Evolutionary conservation across 2,888 invertebrate genomes (phyloP), one percentile per base, ranked within the genome.

Genomic region (Lacanobia oleracea): DNA sequence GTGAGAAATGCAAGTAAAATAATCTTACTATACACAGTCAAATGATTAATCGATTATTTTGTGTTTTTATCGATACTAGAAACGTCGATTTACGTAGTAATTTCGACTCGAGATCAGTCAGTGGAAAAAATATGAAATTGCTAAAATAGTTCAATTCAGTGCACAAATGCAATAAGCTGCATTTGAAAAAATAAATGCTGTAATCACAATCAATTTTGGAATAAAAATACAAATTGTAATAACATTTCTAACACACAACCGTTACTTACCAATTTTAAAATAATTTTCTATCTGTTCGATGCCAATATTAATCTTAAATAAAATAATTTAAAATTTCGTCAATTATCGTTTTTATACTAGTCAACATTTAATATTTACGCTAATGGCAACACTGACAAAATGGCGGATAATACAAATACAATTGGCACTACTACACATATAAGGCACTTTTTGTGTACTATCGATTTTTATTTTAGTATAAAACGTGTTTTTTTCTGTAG

Each of bases 321-420:
- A 45, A 74, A 64, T 51, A 61, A 70, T 69, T 69, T 54, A 18
- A 40, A 33, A 50, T 63, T 37, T 8, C 40, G 7, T 53, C 33
- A 57, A 37, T 33, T n/a, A 57, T 6, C 9, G 45, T 56, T 75
- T 66, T 81, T 64, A 59, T 21, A 68, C 67, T 75, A 80, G 60
- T 73, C 71, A 83, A 83, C 80, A 66, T 77, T 80, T 62, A 65
- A 80, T 63, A 78, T 82, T 80, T 74, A 82, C 54, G 40, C 74
- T 83, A 88, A 77, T 84, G 87, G 87, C 88, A 87, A 87, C 79
- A 76, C 56, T 77, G 67, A 59, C 59, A 48, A 65, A 48, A 69
- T 79, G 66, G 78, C 67, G 57, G 59, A 54, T 72, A 56, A 57
- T 63, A 70, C 62, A 59, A 50, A 68, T 66, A 74, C 67, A 61